A percentile compares a stretch with the other conserved stretches of the same genome.
These are phyloP conservation scores for Periophthalmus magnuspinnatus DNA, from an alignment of 2,797 vertebrate genomes.

Conservation along the genomic window DNA sequence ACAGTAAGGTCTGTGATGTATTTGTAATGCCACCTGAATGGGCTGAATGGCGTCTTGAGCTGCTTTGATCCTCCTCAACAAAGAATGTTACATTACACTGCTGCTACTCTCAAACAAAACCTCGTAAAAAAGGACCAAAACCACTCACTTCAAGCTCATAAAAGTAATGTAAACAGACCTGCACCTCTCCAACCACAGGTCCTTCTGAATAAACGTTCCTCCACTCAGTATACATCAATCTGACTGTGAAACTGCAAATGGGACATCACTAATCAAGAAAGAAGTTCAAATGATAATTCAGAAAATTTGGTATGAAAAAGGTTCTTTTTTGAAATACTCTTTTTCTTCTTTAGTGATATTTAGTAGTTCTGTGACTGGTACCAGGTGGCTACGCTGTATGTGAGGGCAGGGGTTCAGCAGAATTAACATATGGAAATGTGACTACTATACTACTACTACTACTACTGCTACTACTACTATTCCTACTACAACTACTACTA, in stretches of 20 bases:
- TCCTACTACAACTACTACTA: too few relatives aligned
- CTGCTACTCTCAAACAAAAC: constrained; percentile 50
- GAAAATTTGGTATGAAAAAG: neutral
- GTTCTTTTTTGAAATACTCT: neutral
- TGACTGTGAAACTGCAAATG: neutral
- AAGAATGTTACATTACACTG: constrained; percentile 46
- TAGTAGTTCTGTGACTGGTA: too few relatives aligned
- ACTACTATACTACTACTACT: too few relatives aligned
- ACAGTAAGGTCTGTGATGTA: constrained; percentile 3
- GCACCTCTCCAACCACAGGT: neutral
- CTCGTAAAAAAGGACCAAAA: constrained; percentile 18
- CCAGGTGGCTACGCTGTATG: too few relatives aligned
- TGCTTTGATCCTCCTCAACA: constrained; percentile 62
- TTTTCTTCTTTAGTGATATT: neutral
- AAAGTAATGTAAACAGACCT: constrained; percentile 26
- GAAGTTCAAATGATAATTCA: neutral
- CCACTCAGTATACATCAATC: neutral
- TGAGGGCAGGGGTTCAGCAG: too few relatives aligned
- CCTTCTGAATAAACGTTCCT: neutral
- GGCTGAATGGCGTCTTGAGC: constrained; percentile 30
- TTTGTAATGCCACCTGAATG: constrained; percentile 32
- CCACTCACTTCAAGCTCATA: constrained; percentile 51
- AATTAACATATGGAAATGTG: too few relatives aligned
- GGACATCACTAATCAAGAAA: neutral
- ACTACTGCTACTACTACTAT: too few relatives aligned